Evolutionary conservation across 2,888 invertebrate species (phyloP).

Genomic region (Hyposoter didymator): DNA sequence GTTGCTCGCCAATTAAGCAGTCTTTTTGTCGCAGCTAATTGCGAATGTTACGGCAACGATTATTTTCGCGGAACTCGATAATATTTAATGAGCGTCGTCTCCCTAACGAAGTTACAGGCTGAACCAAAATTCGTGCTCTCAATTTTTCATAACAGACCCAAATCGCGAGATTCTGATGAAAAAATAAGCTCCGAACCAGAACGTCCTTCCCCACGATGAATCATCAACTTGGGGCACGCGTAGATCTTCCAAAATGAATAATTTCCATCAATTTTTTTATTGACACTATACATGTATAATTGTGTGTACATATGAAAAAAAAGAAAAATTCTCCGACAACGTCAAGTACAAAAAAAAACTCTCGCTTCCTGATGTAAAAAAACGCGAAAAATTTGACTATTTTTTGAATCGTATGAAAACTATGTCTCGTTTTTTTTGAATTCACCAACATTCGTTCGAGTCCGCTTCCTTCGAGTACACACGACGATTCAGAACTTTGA

Average conservation of each 20-base stretch:
- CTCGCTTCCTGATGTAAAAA: conserved; percentile 1
- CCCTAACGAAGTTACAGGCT: background rate
- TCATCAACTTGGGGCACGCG: background rate
- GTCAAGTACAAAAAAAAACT: conserved; percentile 18
- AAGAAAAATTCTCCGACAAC: background rate
- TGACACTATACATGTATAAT: conserved; percentile 9
- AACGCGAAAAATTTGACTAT: conserved; percentile 6
- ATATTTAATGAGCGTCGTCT: conserved; percentile 3
- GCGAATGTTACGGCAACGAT: background rate
- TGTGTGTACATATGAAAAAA: conserved; percentile 14
- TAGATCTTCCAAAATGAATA: background rate
- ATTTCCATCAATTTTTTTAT: conserved; percentile 2
- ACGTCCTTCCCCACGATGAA: background rate
- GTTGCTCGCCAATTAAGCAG: background rate
- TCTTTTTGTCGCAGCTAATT: background rate
- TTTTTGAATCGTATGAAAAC: conserved; percentile 19
- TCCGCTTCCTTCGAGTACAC: background rate
- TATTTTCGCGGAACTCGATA: background rate
- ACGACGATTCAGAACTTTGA: conserved; percentile 9
- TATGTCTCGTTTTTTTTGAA: background rate
- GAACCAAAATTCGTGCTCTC: background rate
- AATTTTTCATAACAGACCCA: background rate
- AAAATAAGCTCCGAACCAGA: background rate
- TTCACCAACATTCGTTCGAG: background rate
- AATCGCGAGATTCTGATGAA: background rate